Evolutionary conservation across 1,140 invertebrate species (phyloP).

Genomic region (Drosophila insularis): DNA sequence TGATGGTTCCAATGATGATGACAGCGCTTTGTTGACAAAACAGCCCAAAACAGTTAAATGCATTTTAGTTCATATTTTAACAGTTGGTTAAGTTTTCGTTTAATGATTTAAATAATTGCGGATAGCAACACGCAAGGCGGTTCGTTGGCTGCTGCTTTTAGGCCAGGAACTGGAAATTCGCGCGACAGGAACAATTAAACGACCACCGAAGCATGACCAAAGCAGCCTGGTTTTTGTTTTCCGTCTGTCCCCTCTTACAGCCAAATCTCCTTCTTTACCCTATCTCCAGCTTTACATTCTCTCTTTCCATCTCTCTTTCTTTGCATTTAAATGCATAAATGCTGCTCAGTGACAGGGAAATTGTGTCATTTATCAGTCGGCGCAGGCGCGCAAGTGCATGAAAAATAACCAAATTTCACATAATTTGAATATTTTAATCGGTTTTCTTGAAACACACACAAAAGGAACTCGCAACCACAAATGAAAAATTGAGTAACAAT

Average conservation of each 20-base stretch:
- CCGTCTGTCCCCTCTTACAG: neutral
- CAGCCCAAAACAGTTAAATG: conserved; percentile 78
- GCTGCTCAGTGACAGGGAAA: conserved; percentile 45
- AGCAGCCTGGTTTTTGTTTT: neutral
- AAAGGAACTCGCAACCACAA: conserved; percentile 26
- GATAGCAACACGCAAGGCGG: conserved; percentile 47
- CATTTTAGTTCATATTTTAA: conserved; percentile 80
- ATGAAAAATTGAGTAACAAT: conserved; percentile 38
- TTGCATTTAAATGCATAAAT: conserved; percentile 66
- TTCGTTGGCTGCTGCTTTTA: conserved; percentile 8
- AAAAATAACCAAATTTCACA: conserved; percentile 44
- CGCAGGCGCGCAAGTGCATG: conserved; percentile 59
- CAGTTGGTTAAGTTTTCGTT: conserved; percentile 79
- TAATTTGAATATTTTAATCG: conserved; percentile 81
- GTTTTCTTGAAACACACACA: conserved; percentile 44
- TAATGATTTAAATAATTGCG: conserved; percentile 78
- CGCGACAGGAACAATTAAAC: conserved; percentile 79
- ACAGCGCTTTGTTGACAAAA: conserved; percentile 77
- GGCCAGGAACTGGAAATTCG: conserved; percentile 64
- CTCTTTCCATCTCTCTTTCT: neutral
- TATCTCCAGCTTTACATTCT: neutral
- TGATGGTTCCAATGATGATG: conserved; percentile 64
- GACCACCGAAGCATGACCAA: conserved; percentile 64
- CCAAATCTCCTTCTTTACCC: neutral
- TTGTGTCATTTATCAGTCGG: conserved; percentile 73